Evolutionary conservation across 2,888 invertebrate species (phyloP).

Genomic region (Hyposoter didymator): DNA sequence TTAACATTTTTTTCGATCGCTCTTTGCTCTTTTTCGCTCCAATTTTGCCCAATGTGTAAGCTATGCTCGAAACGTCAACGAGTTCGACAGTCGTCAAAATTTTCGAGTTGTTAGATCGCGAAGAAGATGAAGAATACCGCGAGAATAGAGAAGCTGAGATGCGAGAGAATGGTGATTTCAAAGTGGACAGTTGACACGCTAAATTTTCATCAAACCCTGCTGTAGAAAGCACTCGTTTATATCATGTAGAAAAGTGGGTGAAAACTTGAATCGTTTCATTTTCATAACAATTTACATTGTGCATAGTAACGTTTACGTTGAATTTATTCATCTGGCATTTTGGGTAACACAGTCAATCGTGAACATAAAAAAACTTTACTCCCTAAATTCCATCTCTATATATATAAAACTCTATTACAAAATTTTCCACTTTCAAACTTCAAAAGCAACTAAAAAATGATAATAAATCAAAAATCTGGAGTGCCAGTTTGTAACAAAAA

Average conservation of each 20-base stretch:
- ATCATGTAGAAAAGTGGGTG: neutral
- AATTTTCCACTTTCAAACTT: too few species aligned
- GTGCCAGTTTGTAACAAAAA: too few species aligned
- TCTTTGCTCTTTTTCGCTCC: conserved; percentile 27
- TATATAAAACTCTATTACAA: too few species aligned
- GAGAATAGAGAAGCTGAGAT: conserved; percentile 35
- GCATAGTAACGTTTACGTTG: too few species aligned
- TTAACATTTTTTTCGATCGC: conserved; percentile 13
- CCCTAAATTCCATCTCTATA: too few species aligned
- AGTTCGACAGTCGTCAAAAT: conserved; percentile 30
- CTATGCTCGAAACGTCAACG: conserved; percentile 48
- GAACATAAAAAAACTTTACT: too few species aligned
- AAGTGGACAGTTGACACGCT: neutral
- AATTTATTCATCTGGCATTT: too few species aligned
- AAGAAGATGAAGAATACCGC: conserved; percentile 15
- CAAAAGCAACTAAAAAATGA: too few species aligned
- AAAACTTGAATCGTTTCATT: neutral
- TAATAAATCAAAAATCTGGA: too few species aligned
- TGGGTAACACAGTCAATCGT: too few species aligned
- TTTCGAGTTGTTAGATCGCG: conserved; percentile 26
- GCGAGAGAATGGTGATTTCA: conserved; percentile 17
- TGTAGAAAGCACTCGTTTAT: neutral
- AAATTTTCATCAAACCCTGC: conserved; percentile 7
- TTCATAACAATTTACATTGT: too few species aligned
- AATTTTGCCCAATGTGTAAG: conserved; percentile 58